Evolutionary conservation across 2,113 vertebrate species (phyloP).

Genomic region (Bubalus kerabau): DNA sequence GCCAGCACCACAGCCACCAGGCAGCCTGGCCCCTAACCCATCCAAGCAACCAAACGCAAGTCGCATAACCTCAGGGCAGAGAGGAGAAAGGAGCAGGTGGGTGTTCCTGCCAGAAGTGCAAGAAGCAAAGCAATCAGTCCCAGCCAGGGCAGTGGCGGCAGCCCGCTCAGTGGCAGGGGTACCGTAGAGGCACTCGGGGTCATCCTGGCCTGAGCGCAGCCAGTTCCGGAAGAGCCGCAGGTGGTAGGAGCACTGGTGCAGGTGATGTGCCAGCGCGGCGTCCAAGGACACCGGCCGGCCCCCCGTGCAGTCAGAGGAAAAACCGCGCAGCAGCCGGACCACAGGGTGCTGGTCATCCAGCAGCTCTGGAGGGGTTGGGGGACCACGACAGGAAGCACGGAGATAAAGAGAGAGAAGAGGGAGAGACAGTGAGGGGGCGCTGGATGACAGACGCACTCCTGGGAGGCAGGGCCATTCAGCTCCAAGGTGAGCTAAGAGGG

Average conservation of each 20-base stretch:
- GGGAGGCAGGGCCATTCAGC: conserved; percentile 47
- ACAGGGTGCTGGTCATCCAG: conserved; percentile 91
- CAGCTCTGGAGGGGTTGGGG: conserved; percentile 85
- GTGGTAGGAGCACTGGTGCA: conserved; percentile 98
- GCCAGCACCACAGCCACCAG: conserved; percentile 63
- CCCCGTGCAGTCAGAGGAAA: conserved; percentile 90
- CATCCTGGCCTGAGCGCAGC: conserved; percentile 97
- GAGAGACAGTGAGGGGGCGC: conserved; percentile 53
- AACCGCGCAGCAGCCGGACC: conserved; percentile 93
- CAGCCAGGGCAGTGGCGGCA: conserved; percentile 70
- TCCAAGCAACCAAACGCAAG: conserved; percentile 67
- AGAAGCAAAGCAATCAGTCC: conserved; percentile 80
- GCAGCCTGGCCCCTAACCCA: conserved; percentile 63
- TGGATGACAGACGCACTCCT: conserved; percentile 31
- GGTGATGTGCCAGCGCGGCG: conserved; percentile 93
- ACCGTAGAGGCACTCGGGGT: conserved; percentile 97
- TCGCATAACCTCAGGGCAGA: conserved; percentile 38
- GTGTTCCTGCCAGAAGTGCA: conserved; percentile 62
- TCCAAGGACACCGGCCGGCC: conserved; percentile 90
- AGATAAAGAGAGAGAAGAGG: conserved; percentile 73
- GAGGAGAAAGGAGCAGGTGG: conserved; percentile 29
- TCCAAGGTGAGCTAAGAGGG: conserved; percentile 47
- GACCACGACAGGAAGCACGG: conserved; percentile 67
- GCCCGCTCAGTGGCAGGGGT: conserved; percentile 81
- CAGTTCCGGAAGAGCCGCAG: conserved; percentile 99